phyloP scores from a whole-genome alignment of 2,113 vertebrate species.

The Engraulis encrasicolus region DNA sequence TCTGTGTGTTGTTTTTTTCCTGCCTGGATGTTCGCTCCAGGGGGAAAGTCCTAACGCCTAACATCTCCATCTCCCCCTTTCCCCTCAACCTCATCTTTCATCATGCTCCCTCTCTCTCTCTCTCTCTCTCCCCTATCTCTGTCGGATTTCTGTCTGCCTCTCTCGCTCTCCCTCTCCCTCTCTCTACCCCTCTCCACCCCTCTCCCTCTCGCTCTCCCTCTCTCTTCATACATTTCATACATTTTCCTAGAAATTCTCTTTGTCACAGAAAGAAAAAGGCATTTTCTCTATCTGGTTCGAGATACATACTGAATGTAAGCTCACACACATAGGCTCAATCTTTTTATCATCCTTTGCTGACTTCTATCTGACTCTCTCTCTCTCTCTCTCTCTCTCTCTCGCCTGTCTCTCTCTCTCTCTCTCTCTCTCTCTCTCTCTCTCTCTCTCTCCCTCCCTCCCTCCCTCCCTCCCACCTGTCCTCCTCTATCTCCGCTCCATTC shows the following conservation, averaged over 20 bases:
- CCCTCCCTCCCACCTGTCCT: no score
- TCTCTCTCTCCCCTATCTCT: background rate
- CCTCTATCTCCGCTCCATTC: no score
- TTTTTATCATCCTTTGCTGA: background rate
- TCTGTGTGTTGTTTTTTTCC: constrained; percentile 26
- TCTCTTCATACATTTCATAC: no score
- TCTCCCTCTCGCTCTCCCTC: no score
- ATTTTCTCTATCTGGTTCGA: no score
- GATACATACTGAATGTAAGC: no score
- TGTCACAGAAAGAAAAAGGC: no score
- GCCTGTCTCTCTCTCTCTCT: background rate
- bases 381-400: constrained; percentile 5
- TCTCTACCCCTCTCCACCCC: no score
- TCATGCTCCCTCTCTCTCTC: constrained; percentile 39
- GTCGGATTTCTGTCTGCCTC: background rate
- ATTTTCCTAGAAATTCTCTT: no score
- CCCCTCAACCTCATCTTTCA: background rate
- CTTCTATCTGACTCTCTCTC: no score
- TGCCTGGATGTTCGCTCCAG: constrained; percentile 18
- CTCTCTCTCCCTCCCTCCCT: background rate
- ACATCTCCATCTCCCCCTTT: background rate
- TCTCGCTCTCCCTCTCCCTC: background rate
- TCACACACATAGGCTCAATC: no score
- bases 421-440: background rate
- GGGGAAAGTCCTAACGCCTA: constrained; percentile 5